Conservation (phyloP, 2,888 invertebrate species). For the Acleris laterana region DNA sequence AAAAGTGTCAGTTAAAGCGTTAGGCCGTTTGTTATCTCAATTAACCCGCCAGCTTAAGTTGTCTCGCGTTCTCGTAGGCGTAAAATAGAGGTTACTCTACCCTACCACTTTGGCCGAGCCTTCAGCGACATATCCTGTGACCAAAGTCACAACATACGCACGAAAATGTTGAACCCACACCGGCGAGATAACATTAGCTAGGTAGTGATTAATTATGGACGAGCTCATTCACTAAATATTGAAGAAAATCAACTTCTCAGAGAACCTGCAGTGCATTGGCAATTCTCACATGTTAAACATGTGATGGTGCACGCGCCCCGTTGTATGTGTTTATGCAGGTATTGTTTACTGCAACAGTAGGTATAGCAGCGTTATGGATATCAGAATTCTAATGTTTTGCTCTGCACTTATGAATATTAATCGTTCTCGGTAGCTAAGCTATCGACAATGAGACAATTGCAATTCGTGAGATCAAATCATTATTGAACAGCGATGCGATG, state of each 20-base stretch:
- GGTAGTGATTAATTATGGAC: no score
- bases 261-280: not conserved
- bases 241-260: no score
- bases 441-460: constrained; percentile 22
- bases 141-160: no score
- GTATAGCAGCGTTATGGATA: constrained; percentile 21
- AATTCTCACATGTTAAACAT: constrained; percentile 1
- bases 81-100: no score
- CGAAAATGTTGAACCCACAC: no score
- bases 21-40: not conserved
- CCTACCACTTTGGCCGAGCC: no score
- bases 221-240: no score
- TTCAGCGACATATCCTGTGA: no score
- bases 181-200: no score
- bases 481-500: constrained; percentile 22
- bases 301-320: constrained; percentile 1
- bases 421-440: constrained; percentile 13
- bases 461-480: constrained; percentile 29
- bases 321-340: constrained; percentile 18
- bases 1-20: constrained; percentile 19
- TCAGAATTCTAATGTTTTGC: constrained; percentile 29
- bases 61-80: no score
- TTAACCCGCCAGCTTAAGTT: no score
- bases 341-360: constrained; percentile 13
- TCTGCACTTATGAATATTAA: constrained; percentile 28